Evolutionary conservation across 2,888 invertebrate species (phyloP).

Genomic region (Hymenopus coronatus): DNA sequence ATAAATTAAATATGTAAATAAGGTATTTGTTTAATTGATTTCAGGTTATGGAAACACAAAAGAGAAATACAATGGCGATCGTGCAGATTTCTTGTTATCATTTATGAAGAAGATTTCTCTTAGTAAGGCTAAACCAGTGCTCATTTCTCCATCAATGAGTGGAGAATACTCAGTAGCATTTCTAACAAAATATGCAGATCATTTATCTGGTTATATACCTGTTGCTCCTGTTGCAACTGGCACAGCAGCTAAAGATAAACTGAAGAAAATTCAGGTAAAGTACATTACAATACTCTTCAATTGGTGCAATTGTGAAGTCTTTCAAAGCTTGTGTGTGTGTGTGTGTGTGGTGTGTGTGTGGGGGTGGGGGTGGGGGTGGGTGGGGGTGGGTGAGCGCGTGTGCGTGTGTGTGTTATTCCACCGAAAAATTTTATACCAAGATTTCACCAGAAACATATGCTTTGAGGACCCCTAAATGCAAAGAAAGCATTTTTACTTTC

Average conservation of each 20-base stretch:
- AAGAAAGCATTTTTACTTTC: no score
- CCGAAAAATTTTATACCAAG: no score
- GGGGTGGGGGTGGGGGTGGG: no score
- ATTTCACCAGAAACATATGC: no score
- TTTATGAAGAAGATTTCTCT: conserved; percentile 41
- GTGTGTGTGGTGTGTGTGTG: no score
- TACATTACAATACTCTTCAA: not conserved
- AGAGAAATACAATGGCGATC: conserved; percentile 28
- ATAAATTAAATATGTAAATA: no score
- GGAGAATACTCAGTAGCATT: conserved; percentile 48
- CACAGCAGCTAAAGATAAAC: conserved; percentile 8
- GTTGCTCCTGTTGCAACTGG: conserved; percentile 46
- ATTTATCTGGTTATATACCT: conserved; percentile 45
- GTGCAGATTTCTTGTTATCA: conserved; percentile 40
- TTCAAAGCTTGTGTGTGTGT: no score
- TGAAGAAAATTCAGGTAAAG: not conserved
- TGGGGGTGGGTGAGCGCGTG: no score
- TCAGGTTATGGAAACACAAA: conserved; percentile 42
- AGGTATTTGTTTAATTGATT: not conserved
- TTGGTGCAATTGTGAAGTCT: not conserved
- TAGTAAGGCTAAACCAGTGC: conserved; percentile 40
- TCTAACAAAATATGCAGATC: conserved; percentile 42
- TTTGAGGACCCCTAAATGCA: no score
- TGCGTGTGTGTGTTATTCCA: no score
- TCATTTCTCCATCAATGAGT: conserved; percentile 52